These are phyloP conservation scores for Cyphomyrmex costatus DNA, from an alignment of 1,140 invertebrate species.

Conservation along the genomic window DNA sequence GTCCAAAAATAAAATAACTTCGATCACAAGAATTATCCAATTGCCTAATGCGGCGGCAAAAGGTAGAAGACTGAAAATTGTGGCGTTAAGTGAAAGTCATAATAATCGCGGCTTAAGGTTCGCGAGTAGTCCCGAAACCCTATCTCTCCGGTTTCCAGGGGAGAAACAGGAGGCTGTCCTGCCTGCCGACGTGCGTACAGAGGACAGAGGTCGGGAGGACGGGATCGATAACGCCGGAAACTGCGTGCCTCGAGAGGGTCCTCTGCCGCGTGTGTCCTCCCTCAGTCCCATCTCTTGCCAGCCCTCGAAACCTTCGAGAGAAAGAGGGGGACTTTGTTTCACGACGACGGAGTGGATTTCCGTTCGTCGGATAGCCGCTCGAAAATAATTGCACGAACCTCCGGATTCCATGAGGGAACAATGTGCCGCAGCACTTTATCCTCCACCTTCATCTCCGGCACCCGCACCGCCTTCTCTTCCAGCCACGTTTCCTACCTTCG, in stretches of 20 bases:
- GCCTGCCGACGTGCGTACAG: not conserved
- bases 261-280: conserved; percentile 23
- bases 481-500: conserved; percentile 30
- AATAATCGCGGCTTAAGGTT: conserved; percentile 65
- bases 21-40: conserved; percentile 6
- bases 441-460: too few relatives aligned
- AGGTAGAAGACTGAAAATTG: conserved; percentile 38
- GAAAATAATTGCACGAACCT: conserved; percentile 60
- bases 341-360: conserved; percentile 56
- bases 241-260: conserved; percentile 52
- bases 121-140: conserved; percentile 48
- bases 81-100: conserved; percentile 61
- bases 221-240: conserved; percentile 57
- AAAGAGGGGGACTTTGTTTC: conserved; percentile 51
- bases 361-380: conserved; percentile 54
- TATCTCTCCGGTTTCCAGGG: conserved; percentile 30
- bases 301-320: not conserved
- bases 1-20: not conserved
- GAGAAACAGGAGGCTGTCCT: not conserved
- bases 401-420: conserved; percentile 55
- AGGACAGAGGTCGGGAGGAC: conserved; percentile 51
- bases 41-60: conserved; percentile 5
- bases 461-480: not conserved
- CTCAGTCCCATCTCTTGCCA: not conserved
- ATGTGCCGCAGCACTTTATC: conserved; percentile 15